These are phyloP conservation scores for Guaruba guarouba DNA, from an alignment of 2,113 vertebrate species.

Conservation along the genomic window DNA sequence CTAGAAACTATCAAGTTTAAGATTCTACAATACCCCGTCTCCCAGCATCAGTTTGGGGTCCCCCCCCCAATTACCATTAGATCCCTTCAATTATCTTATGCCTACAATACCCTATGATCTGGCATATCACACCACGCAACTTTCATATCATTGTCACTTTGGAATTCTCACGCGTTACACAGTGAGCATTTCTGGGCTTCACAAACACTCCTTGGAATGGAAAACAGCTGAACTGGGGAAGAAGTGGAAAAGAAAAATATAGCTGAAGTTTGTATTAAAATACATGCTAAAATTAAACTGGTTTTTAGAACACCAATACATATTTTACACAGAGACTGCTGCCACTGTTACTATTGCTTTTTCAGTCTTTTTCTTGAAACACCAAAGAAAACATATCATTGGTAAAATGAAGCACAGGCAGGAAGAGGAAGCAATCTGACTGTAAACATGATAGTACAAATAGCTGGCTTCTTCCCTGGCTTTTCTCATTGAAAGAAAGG, in stretches of 20 bases:
- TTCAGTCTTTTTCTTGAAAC: neutral
- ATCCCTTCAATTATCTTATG: neutral
- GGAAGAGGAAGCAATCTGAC: constrained; percentile 1
- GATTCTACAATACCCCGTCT: neutral
- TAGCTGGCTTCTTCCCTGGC: neutral
- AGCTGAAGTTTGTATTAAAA: constrained; percentile 30
- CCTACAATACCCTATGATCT: neutral
- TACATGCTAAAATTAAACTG: neutral
- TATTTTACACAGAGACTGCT: neutral
- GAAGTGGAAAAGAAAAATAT: neutral
- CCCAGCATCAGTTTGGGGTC: neutral
- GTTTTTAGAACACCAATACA: neutral
- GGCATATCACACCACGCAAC: neutral
- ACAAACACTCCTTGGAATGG: neutral
- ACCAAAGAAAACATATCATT: neutral
- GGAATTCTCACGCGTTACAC: neutral
- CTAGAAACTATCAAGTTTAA: neutral
- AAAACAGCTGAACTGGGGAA: neutral
- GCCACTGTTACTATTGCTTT: neutral
- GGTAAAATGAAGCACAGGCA: neutral
- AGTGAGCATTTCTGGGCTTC: neutral
- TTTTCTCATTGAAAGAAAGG: neutral
- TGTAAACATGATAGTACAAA: neutral
- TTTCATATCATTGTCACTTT: neutral
- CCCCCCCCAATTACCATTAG: neutral